Evolutionary conservation across 2,888 invertebrate species (phyloP).

Genomic region (Calliphora vomitoria): DNA sequence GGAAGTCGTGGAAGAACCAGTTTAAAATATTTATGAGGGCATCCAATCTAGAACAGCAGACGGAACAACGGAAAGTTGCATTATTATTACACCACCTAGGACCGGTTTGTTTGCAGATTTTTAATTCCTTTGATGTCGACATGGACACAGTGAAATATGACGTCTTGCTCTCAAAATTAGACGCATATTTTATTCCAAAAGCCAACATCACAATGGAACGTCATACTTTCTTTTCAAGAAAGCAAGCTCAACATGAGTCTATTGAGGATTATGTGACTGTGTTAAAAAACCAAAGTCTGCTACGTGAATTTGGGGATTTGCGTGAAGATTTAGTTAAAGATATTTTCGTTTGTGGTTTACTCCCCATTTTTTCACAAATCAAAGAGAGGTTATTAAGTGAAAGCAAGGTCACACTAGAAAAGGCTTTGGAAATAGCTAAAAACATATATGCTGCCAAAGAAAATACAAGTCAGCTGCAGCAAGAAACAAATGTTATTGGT

Average conservation of each 20-base stretch:
- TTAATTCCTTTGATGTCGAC: too few species aligned
- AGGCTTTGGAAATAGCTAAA: background rate
- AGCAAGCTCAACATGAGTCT: slow-evolving; percentile 9
- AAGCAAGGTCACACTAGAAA: slow-evolving; percentile 14
- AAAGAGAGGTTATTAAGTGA: slow-evolving; percentile 7
- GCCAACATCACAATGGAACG: too few species aligned
- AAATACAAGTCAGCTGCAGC: slow-evolving; percentile 4
- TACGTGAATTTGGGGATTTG: slow-evolving; percentile 28
- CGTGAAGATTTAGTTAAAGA: background rate
- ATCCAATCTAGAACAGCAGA: slow-evolving; percentile 52
- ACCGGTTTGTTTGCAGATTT: slow-evolving; percentile 27
- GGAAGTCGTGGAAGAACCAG: slow-evolving; percentile 69
- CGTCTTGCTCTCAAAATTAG: slow-evolving; percentile 1
- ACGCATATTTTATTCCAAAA: too few species aligned
- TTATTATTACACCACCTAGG: slow-evolving; percentile 60
- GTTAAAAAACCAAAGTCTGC: slow-evolving; percentile 22
- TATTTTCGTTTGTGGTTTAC: slow-evolving; percentile 6
- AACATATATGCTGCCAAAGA: background rate
- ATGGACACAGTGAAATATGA: slow-evolving; percentile 15
- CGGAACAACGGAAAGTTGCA: slow-evolving; percentile 40
- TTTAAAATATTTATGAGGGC: slow-evolving; percentile 74
- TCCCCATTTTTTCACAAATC: background rate
- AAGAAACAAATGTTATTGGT: slow-evolving; percentile 2
- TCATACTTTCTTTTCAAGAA: background rate
- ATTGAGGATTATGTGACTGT: slow-evolving; percentile 6